Evolutionary conservation across 1,140 invertebrate genomes (phyloP), one percentile per base, ranked within the genome.

Genomic region (Drosophila eugracilis): DNA sequence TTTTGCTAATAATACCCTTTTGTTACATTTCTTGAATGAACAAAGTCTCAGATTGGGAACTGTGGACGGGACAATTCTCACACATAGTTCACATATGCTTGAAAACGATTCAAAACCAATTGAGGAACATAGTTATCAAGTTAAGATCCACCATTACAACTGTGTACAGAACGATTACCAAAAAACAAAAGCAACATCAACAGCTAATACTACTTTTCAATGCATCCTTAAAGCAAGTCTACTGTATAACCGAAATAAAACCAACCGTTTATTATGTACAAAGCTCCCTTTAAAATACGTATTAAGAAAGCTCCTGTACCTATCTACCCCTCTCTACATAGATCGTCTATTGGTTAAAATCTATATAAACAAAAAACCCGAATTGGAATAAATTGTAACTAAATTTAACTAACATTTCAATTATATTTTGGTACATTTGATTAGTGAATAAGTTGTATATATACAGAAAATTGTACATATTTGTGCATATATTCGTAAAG

Each of bases 21-120:
- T 59, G 41, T 55, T 70, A 60, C 36, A 75, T 83, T 85, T 86
- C 77, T 81, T 62, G 10, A 85, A 85, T 85, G 83, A 85, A 81
- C 54, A 76, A 89, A 88, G 89, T 90, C 89, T 91, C 92, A 92
- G 92, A 92, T 92, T 92, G 92, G 92, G 92, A 92, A 92, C 92
- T 92, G 92, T 92, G 92, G 92, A 92, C 91, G 92, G 91, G 91
- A 92, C 88, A 92, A 89, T 91, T 92, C 92, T 92, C 92, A 92
- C 91, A 90, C 91, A 90, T 91, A 83, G 90, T 91, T 91, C 89
- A 90, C 86, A 91, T 91, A 91, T 91, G 89, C 85, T 79, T 78
- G 63, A 69, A 69, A 47, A 36, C 14, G 17, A 67, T 50, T 75
- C 34, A 49, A 73, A 42, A 50, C 45, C 32, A 41, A 69, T 48